Evolutionary conservation across 1,140 invertebrate genomes (phyloP).

Genomic region (Drosophila subobscura): DNA sequence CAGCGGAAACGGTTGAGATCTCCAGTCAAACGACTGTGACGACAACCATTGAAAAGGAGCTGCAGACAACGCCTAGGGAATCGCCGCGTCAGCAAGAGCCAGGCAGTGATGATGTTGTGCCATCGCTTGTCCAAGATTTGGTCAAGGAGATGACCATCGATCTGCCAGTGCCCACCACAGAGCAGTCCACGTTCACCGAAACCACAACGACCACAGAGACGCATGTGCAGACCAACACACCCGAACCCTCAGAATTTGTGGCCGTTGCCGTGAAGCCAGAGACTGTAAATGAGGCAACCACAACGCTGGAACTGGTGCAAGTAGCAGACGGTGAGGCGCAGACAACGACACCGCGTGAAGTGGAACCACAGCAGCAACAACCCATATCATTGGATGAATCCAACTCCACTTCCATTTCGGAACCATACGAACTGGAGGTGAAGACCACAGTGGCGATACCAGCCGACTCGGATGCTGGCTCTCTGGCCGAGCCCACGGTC

Average conservation of each 20-base stretch:
- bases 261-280: constrained; percentile 28
- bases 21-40: constrained; percentile 86
- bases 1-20: constrained; percentile 84
- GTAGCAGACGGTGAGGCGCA: constrained; percentile 83
- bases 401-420: constrained; percentile 84
- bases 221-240: constrained; percentile 83
- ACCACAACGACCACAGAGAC: constrained; percentile 80
- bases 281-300: constrained; percentile 49
- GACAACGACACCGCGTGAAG: constrained; percentile 81
- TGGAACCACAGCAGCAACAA: constrained; percentile 17
- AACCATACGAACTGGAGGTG: constrained; percentile 87
- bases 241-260: constrained; percentile 56
- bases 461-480: constrained; percentile 76
- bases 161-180: constrained; percentile 69
- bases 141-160: constrained; percentile 81
- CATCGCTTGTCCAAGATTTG: constrained; percentile 74
- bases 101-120: constrained; percentile 60
- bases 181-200: constrained; percentile 68
- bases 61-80: constrained; percentile 85
- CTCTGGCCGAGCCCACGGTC: constrained; percentile 63
- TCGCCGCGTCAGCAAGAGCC: constrained; percentile 63
- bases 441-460: constrained; percentile 86
- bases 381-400: constrained; percentile 59
- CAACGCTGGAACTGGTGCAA: constrained; percentile 51
- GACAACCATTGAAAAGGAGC: constrained; percentile 84